These are phyloP conservation scores for Phortica variegata DNA, from an alignment of 1,140 invertebrate genomes.

Conservation along the genomic window DNA sequence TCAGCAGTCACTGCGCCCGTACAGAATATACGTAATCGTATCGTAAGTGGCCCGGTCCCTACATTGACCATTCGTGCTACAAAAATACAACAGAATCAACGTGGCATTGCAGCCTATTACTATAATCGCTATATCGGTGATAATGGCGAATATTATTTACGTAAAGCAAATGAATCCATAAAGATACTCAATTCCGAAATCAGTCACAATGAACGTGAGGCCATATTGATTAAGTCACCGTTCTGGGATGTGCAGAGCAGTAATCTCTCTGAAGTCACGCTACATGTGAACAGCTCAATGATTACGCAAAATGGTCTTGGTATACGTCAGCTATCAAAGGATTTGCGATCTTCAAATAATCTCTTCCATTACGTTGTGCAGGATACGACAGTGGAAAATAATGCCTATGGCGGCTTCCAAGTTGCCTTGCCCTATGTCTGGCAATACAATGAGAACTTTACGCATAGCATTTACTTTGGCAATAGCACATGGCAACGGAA, in stretches of 20 bases:
- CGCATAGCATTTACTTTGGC: conserved; percentile 81
- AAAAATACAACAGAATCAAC: conserved; percentile 76
- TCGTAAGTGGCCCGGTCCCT: conserved; percentile 75
- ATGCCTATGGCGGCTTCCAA: conserved; percentile 80
- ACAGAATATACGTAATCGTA: conserved; percentile 69
- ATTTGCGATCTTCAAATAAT: conserved; percentile 89
- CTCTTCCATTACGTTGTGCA: conserved; percentile 90
- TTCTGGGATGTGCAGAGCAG: conserved; percentile 79
- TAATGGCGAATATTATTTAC: conserved; percentile 77
- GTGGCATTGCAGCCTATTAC: conserved; percentile 80
- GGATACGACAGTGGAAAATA: conserved; percentile 84
- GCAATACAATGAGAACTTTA: conserved; percentile 93
- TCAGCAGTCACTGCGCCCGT: conserved; percentile 72
- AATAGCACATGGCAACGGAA: conserved; percentile 88
- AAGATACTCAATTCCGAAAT: conserved; percentile 78
- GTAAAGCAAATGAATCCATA: conserved; percentile 86
- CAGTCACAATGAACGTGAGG: conserved; percentile 76
- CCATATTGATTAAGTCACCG: conserved; percentile 78
- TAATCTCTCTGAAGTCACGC: conserved; percentile 80
- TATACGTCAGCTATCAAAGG: conserved; percentile 83
- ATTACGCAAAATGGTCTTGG: conserved; percentile 84
- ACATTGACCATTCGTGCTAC: conserved; percentile 70
- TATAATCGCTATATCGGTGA: conserved; percentile 88
- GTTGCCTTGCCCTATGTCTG: conserved; percentile 88
- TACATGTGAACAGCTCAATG: conserved; percentile 81